These are phyloP conservation scores for Asobara japonica DNA, from an alignment of 1,140 invertebrate genomes.

Conservation along the genomic window DNA sequence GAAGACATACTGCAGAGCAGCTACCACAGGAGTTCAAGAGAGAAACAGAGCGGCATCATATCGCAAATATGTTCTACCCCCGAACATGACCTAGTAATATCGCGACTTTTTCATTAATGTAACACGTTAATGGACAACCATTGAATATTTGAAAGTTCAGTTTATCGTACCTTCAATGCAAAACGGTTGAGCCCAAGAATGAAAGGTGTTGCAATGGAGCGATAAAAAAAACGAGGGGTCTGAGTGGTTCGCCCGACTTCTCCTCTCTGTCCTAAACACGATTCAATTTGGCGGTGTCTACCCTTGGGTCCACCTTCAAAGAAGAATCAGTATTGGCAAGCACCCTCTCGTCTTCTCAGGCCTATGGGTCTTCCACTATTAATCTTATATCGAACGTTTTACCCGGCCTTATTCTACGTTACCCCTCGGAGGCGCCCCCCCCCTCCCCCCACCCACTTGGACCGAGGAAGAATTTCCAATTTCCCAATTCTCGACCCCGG, in stretches of 20 bases:
- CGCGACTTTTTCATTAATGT: too few species aligned
- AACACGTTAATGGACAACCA: too few species aligned
- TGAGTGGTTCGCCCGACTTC: slow-evolving; percentile 44
- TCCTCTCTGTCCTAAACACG: slow-evolving; percentile 61
- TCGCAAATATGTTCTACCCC: too few species aligned
- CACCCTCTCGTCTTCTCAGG: slow-evolving; percentile 50
- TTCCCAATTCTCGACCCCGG: slow-evolving; percentile 36
- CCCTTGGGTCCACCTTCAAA: slow-evolving; percentile 65
- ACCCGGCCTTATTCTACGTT: slow-evolving; percentile 48
- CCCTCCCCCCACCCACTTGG: slow-evolving; percentile 20
- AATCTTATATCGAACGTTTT: slow-evolving; percentile 68
- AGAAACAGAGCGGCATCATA: too few species aligned
- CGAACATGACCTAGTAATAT: too few species aligned
- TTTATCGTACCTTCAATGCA: slow-evolving; percentile 1
- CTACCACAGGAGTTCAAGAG: too few species aligned
- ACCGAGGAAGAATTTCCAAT: slow-evolving; percentile 64
- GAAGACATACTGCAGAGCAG: too few species aligned
- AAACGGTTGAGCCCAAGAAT: slow-evolving; percentile 21
- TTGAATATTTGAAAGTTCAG: too few species aligned
- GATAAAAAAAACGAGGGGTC: slow-evolving; percentile 39
- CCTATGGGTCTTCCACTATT: slow-evolving; percentile 57
- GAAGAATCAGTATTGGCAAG: slow-evolving; percentile 63
- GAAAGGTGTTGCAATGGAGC: slow-evolving; percentile 32
- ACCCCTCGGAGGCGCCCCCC: slow-evolving; percentile 26
- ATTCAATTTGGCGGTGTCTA: slow-evolving; percentile 64